Evolutionary conservation across 1,140 invertebrate species (phyloP).

Genomic region (Trinorchestia longiramus): DNA sequence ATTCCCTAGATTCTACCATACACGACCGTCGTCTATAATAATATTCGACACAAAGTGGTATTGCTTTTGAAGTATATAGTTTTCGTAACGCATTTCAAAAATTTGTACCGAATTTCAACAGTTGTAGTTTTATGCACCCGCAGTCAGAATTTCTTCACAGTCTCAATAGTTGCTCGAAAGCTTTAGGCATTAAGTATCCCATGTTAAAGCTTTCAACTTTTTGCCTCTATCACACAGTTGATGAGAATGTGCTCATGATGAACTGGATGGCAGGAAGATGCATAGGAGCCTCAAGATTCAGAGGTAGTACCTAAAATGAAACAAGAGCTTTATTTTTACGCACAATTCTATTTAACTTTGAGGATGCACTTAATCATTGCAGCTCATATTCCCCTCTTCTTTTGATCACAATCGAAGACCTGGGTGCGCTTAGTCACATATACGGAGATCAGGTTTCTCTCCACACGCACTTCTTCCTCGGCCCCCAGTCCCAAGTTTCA

Average conservation of each 20-base stretch:
- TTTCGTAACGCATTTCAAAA: too few species aligned
- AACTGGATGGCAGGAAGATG: neutral
- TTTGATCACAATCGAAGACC: neutral
- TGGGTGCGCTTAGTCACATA: neutral
- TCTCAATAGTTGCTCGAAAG: too few species aligned
- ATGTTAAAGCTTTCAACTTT: neutral
- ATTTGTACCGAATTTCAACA: too few species aligned
- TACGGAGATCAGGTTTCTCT: constrained; percentile 6
- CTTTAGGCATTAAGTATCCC: neutral
- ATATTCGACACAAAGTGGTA: too few species aligned
- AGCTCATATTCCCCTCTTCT: neutral
- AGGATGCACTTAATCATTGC: neutral
- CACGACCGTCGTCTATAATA: too few species aligned
- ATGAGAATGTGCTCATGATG: neutral
- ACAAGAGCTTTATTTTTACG: neutral
- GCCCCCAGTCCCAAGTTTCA: neutral
- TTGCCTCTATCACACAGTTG: neutral
- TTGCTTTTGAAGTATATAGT: too few species aligned
- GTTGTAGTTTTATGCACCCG: too few species aligned
- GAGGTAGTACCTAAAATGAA: neutral
- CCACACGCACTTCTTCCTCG: neutral
- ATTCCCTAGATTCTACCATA: too few species aligned
- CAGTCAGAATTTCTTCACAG: too few species aligned
- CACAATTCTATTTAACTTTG: neutral
- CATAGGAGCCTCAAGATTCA: neutral